Percentiles rank a stretch among this genome's conserved stretches.
Conservation (phyloP, 2,113 vertebrate genomes). For the Anolis sagrei region DNA sequence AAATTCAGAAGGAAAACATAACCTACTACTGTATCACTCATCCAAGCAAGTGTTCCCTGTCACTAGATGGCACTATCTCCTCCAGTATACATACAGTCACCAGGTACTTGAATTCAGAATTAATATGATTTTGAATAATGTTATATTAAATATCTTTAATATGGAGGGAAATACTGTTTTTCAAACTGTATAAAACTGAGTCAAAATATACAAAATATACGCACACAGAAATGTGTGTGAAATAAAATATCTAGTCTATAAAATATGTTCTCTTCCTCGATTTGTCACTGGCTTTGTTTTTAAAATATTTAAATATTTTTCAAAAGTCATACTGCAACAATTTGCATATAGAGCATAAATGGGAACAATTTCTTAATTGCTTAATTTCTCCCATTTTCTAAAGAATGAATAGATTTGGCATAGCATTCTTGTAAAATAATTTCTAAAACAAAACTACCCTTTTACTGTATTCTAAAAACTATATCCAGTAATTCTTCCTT, state of each 20-base stretch:
- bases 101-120: background rate
- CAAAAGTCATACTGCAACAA: background rate
- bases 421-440: background rate
- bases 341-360: background rate
- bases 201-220: too few relatives aligned
- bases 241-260: background rate
- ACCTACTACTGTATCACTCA: accelerated
- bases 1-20: accelerated
- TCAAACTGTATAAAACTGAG: background rate
- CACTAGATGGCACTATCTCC: constrained; percentile 93
- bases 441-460: background rate
- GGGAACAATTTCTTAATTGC: background rate
- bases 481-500: accelerated
- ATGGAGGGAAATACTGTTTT: constrained; percentile 45
- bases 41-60: background rate
- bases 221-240: background rate
- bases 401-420: background rate
- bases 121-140: constrained; percentile 33
- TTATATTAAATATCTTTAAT: constrained; percentile 43
- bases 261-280: background rate
- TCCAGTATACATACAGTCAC: constrained; percentile 52
- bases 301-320: background rate
- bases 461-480: background rate
- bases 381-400: background rate
- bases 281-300: background rate